Evolutionary conservation across 2,888 invertebrate genomes (phyloP), one percentile per base, ranked within the genome.

Genomic region (Limnephilus auricula): DNA sequence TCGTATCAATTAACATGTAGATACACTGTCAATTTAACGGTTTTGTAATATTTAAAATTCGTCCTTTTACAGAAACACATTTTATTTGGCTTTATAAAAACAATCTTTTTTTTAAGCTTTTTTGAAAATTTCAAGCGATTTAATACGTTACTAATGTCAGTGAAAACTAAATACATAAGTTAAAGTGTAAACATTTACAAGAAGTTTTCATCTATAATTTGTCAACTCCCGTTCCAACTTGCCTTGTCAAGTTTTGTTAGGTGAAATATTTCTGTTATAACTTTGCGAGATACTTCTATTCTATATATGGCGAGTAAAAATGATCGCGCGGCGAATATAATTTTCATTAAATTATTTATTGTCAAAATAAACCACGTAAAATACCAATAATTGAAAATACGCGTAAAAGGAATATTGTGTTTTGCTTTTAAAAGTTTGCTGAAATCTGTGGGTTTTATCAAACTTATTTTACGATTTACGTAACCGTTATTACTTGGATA

Each of bases 401-500:
- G 25, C n/a, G 25, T 85, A 30, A 85, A 40, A 50, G 86, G 50
- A 65, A 65, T 86, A 31, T 30, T 78, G 25, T 87, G 87, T 50
- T 32, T 32, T 32, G 15, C 31, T 65, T 87, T 65, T 65, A 87
- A 34, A 87, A 78, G 87, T 86, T 86, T 37, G 45, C 13, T 25
- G n/a, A 45, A 85, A 85, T 85, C 45, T 37, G 30, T 40, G 85
- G 40, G 15, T 37, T 30, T 85, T 13, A 85, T 40, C 13, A 45
- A 85, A 85, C 40, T 85, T 85, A 85, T 85, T 85, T 85, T 45
- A 34, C 85, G n/a, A 85, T 65, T 65, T 65, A 25, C 25, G 65
- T 65, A 85, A 40, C 85, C 45, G 13, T 85, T 87, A 50, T 78
- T 79, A 90, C 85, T 90, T 90, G 65, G 65, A 40, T 40, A 40